Evolutionary conservation across 2,888 invertebrate species (phyloP), one percentile per base, ranked within the genome.

Genomic region (Thecocarcelia acutangulata): DNA sequence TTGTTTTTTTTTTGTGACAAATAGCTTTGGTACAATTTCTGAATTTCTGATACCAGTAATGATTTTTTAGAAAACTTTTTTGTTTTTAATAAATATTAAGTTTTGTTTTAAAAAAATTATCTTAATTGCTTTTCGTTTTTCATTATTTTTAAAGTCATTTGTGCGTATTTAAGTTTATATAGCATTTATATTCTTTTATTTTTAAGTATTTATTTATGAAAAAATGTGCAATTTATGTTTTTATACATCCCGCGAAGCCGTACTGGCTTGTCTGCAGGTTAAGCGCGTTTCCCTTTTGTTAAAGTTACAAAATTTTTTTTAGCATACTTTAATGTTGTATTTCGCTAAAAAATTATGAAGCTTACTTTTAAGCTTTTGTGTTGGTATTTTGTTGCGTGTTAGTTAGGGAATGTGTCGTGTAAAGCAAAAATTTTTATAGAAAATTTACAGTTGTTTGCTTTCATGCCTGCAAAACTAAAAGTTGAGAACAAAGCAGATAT

Each of bases 361-460:
- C 77, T 74, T 77, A 74, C 63, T 82, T 77, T 61, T 28, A 69
- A 77, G 81, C 66, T 44, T 56, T 75, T 76, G 19, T 54, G 21
- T 11, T 52, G 48, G 44, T 52, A 28, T 24, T 21, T 61, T 24
- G 12, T 46, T 61, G 13, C 19, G 19, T 21, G 13, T 52, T 61
- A 42, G 66, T 44, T 78, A 50, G 63, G 48, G 72, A 73, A 73
- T 77, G 61, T 81, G 58, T 63, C 69, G 66, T 64, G 72, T 81
- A 44, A 81, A 63, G 73, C 76, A 76, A 61, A 72, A 73, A 42
- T n/a, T 54, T 66, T 68, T 15, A 37, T 56, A 48, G 42, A 76
- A 73, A 70, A 77, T 69, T 81, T 77, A 68, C 76, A 72, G 56
- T 56, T 72, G 66, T 63, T 46, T 63, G 61, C 73, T 50, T 81